phyloP scores from a whole-genome alignment of 2,113 vertebrate genomes.

The Thymallus thymallus region DNA sequence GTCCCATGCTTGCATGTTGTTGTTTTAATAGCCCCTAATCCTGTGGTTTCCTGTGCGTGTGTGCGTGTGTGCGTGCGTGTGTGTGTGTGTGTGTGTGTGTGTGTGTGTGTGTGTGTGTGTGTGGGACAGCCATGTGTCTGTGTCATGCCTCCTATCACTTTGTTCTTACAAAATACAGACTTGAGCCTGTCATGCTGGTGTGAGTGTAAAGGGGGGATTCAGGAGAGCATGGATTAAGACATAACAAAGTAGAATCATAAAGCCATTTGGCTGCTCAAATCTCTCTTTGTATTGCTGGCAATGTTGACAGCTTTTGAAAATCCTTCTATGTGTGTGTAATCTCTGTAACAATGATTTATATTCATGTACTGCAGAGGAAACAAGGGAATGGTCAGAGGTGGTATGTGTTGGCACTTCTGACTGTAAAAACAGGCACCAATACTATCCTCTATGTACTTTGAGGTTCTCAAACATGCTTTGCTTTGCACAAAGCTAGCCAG shows the following conservation, averaged over 20 bases:
- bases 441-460: constrained; percentile 33
- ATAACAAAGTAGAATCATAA: no score
- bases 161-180: constrained; percentile 34
- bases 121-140: constrained; percentile 40
- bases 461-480: background rate
- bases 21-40: constrained; percentile 32
- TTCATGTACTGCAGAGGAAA: background rate
- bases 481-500: constrained; percentile 14
- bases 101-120: background rate
- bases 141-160: constrained; percentile 52
- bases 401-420: constrained; percentile 18
- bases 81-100: no score
- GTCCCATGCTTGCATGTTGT: constrained; percentile 19
- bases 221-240: no score
- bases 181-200: background rate
- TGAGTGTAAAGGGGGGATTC: background rate
- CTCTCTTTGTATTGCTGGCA: no score
- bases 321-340: no score
- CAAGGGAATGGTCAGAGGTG: background rate
- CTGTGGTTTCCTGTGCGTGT: constrained; percentile 25
- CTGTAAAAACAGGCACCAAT: constrained; percentile 6
- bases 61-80: no score
- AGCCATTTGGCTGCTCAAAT: no score
- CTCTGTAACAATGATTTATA: background rate
- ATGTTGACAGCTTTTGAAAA: no score